These are phyloP conservation scores for Genyomyrus donnyi DNA, from an alignment of 2,113 vertebrate species.

Conservation along the genomic window DNA sequence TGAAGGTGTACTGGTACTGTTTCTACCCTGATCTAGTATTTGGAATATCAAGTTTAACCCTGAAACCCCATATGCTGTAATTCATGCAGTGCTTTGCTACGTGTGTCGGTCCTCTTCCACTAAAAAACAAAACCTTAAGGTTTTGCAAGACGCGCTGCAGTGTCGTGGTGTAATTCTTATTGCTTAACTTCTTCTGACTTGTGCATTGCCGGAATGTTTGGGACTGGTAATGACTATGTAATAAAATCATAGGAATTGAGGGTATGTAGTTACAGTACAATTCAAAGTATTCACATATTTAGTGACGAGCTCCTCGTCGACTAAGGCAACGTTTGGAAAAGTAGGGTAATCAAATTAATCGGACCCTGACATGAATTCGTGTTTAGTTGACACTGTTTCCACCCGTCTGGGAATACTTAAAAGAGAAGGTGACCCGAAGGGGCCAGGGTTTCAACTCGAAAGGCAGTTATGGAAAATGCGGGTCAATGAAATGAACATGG, in stretches of 20 bases:
- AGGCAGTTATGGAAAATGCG: neutral
- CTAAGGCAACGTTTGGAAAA: neutral
- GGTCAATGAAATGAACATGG: neutral
- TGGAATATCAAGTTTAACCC: neutral
- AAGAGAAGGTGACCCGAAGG: neutral
- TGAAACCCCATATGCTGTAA: neutral
- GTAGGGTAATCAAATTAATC: neutral
- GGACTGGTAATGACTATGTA: neutral
- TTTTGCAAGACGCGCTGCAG: neutral
- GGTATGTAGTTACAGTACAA: neutral
- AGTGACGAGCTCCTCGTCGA: neutral
- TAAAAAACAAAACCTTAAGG: neutral
- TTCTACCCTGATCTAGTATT: neutral
- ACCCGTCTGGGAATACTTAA: neutral
- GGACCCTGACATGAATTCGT: neutral
- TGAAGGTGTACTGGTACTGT: neutral
- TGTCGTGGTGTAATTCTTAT: neutral
- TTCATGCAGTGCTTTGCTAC: neutral
- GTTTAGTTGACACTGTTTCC: neutral
- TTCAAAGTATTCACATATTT: neutral
- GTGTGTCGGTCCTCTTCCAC: neutral
- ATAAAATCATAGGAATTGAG: neutral
- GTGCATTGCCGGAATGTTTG: neutral
- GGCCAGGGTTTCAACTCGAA: neutral
- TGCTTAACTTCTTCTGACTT: neutral